Evolutionary conservation across 2,797 vertebrate genomes (phyloP), one percentile per base, ranked within the genome.

Genomic region (Pteropus rufus): DNA sequence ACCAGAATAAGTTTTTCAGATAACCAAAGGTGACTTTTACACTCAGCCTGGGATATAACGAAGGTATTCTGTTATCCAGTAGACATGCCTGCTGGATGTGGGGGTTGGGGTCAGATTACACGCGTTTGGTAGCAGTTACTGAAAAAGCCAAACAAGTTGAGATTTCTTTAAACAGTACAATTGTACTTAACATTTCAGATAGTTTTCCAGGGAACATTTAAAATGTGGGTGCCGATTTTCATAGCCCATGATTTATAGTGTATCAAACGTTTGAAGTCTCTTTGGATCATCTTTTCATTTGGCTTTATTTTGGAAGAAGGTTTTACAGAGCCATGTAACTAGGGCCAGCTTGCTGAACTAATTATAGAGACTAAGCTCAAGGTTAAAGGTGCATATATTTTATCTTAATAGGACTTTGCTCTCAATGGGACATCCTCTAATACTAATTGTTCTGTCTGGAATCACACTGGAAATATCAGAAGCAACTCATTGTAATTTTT

Each of bases 121-220:
- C 23, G 34, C 23, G 19, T 64, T 75, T 75, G 83, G 19, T 44
- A 76, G 7, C 39, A 91, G 69, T 91, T 44, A 91, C 70, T 65
- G 24, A 49, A 49, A 91, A 81, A 91, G 62, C 3, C 31, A 79
- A 82, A 62, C 1, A 73, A 82, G 16, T 82, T 89, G 67, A 69
- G 31, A 82, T 60, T 93, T 93, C 56, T 87, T n/a, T 56, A 72
- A 91, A 83, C 12, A 77, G 58, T 49, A 49, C 15, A 49, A 49
- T 80, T 76, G 21, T 72, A 69, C n/a, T 62, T 91, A 49, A 84
- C 31, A 79, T 81, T 24, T 62, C 34, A 85, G 49, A 39, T 26
- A 56, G 41, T 75, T 94, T 91, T 89, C 60, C 34, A 95, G 82
- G 65, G n/a, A 83, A 52, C 64, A n/a, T 64, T 85, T 91, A 31